phyloP scores from a whole-genome alignment of 2,888 invertebrate genomes.

The Xestia rhomboidea region DNA sequence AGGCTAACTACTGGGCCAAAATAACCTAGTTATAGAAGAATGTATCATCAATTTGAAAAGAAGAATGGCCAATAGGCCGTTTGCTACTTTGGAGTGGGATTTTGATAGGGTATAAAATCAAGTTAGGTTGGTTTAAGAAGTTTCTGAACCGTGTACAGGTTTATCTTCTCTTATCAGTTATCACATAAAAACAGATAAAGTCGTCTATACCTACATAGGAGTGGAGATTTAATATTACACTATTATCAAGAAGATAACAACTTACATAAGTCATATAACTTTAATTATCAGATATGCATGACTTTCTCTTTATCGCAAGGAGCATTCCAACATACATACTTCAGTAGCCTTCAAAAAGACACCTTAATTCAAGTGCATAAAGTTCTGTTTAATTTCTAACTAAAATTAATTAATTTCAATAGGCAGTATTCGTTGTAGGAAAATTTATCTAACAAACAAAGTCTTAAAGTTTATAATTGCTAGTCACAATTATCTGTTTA shows the following conservation, averaged over 20 bases:
- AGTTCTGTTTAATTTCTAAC: neutral
- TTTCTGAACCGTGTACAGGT: neutral
- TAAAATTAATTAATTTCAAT: neutral
- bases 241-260: conserved; percentile 10
- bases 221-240: conserved; percentile 13
- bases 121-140: neutral
- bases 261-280: conserved; percentile 34
- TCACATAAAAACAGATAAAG: conserved; percentile 28
- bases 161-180: conserved; percentile 34
- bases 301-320: conserved; percentile 24
- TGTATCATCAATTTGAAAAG: neutral
- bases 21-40: neutral
- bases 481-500: neutral
- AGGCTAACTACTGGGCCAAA: neutral
- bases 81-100: neutral
- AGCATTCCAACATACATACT: neutral
- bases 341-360: neutral
- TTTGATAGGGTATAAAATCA: neutral
- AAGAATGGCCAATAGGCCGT: neutral
- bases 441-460: neutral
- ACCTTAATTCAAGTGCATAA: neutral
- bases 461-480: neutral
- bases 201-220: neutral
- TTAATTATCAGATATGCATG: conserved; percentile 9
- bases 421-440: neutral